Percentiles rank a stretch among this genome's conserved stretches.
Evolutionary conservation across 1,140 invertebrate species (phyloP).

Genomic region (Eumaeus atala): DNA sequence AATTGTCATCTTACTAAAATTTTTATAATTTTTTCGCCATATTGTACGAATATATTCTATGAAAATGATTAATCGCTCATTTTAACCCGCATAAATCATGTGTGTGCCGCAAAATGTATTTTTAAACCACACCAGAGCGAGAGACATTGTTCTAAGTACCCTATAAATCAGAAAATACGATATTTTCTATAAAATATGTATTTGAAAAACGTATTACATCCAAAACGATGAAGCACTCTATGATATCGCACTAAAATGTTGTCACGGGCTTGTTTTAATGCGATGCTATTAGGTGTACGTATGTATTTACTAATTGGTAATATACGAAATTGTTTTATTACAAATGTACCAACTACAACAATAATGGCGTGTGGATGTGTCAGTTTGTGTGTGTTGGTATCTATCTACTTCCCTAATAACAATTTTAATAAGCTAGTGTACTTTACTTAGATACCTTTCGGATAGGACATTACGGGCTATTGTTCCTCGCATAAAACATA

Average conservation of each 20-base stretch:
- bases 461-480: background rate
- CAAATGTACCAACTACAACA: no score
- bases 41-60: background rate
- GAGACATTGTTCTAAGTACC: constrained; percentile 20
- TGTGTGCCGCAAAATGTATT: constrained; percentile 17
- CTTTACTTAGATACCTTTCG: background rate
- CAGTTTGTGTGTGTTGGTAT: no score
- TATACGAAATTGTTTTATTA: no score
- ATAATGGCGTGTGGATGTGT: no score
- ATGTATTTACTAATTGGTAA: no score
- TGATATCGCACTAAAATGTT: no score
- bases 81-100: constrained; percentile 14
- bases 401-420: background rate
- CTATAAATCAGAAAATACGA: constrained; percentile 20
- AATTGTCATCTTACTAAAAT: no score
- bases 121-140: constrained; percentile 18
- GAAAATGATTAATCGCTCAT: constrained; percentile 15
- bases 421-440: background rate
- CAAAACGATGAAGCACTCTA: constrained; percentile 2
- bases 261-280: background rate
- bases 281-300: background rate
- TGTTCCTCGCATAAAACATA: background rate
- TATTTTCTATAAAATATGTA: constrained; percentile 17
- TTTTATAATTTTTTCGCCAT: no score
- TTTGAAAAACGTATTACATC: constrained; percentile 13